A percentile compares a stretch with the other conserved stretches of the same genome.
phyloP scores from a whole-genome alignment of 2,113 vertebrate genomes.

The Erythrolamprus reginae region DNA sequence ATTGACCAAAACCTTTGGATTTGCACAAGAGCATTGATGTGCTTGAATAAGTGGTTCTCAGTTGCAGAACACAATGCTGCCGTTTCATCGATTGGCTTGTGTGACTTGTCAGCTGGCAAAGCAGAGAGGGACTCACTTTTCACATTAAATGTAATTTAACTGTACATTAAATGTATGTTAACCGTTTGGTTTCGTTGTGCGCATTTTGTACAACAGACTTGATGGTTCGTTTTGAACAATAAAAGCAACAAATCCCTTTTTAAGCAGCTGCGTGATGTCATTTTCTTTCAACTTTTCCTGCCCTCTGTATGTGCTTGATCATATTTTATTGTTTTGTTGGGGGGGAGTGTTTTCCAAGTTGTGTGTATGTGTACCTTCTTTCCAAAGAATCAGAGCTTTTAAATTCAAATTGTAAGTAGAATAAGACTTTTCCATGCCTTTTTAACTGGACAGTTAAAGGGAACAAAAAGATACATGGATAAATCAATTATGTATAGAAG shows the following conservation, averaged over 20 bases:
- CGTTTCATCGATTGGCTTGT: conserved; percentile 49
- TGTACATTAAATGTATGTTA: conserved; percentile 67
- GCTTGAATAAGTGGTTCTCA: not conserved
- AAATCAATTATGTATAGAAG: not conserved
- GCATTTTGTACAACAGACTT: conserved; percentile 69
- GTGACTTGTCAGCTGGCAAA: not conserved
- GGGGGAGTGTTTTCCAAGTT: not conserved
- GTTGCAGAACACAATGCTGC: conserved; percentile 24
- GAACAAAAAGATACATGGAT: fast-evolving
- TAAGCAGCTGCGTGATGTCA: not conserved
- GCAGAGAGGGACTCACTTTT: conserved; percentile 42
- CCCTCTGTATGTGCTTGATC: fast-evolving
- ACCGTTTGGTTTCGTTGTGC: conserved; percentile 64
- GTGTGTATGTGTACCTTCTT: not conserved
- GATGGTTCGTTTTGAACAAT: conserved; percentile 47
- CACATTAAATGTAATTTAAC: conserved; percentile 24
- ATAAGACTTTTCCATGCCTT: not conserved
- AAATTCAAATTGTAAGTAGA: not conserved
- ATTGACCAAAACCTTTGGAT: conserved; percentile 28
- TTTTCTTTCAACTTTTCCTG: conserved; percentile 1
- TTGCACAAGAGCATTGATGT: not conserved
- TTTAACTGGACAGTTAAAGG: not conserved
- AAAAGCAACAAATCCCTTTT: conserved; percentile 55
- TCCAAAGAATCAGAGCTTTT: not conserved
- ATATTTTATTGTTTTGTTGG: not conserved